Percentiles rank a stretch among this genome's conserved stretches.
Evolutionary conservation across 2,888 invertebrate species (phyloP).

Genomic region (Exocentrus adspersus): DNA sequence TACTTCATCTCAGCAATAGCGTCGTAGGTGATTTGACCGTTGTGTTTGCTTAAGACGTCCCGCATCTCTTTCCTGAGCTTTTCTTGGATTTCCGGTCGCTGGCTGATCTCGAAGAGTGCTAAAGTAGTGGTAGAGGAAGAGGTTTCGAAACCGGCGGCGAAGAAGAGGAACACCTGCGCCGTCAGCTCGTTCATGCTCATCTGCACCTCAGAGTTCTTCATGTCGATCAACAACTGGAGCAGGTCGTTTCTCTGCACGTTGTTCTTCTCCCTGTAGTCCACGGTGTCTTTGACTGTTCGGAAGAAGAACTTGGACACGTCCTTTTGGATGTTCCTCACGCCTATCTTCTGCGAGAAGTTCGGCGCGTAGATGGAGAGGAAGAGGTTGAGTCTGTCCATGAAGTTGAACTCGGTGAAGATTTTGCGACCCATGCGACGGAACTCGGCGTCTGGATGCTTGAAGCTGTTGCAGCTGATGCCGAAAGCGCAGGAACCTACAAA

Average conservation of each 20-base stretch:
- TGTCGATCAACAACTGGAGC: constrained; percentile 48
- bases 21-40: constrained; percentile 61
- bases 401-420: constrained; percentile 47
- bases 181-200: constrained; percentile 52
- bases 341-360: constrained; percentile 34
- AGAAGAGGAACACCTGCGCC: constrained; percentile 69
- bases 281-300: constrained; percentile 47
- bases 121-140: constrained; percentile 64
- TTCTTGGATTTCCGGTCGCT: constrained; percentile 61
- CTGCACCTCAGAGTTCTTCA: constrained; percentile 37
- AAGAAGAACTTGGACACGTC: constrained; percentile 53
- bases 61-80: constrained; percentile 61
- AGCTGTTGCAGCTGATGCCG: constrained; percentile 68
- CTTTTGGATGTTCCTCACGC: constrained; percentile 33
- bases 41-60: constrained; percentile 51
- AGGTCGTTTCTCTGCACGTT: constrained; percentile 48
- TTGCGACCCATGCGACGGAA: constrained; percentile 56
- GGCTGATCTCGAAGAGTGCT: constrained; percentile 64
- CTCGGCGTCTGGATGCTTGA: constrained; percentile 61
- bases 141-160: constrained; percentile 72
- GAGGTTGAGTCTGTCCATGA: constrained; percentile 19
- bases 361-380: constrained; percentile 40
- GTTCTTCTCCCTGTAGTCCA: constrained; percentile 49
- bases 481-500: constrained; percentile 64
- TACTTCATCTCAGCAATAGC: constrained; percentile 63